A percentile compares a stretch with the other conserved stretches of the same genome.
Conservation (phyloP, 1,140 invertebrate species). For the Antheraea mylitta region DNA sequence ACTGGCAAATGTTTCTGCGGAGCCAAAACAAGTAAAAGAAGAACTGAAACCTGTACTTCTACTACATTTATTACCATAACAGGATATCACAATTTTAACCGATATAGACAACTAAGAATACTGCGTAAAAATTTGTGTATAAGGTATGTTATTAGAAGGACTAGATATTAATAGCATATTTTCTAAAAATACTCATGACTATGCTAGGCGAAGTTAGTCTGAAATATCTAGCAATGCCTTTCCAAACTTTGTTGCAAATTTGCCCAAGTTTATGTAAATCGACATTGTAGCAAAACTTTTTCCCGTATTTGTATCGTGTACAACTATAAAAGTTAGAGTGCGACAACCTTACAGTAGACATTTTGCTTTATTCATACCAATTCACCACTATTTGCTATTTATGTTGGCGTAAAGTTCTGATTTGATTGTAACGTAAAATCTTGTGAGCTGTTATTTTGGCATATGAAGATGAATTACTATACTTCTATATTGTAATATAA, state of each 20-base stretch:
- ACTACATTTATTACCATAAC: too few relatives aligned
- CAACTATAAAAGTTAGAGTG: not conserved
- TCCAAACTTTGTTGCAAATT: not conserved
- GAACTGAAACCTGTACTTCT: too few relatives aligned
- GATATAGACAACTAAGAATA: too few relatives aligned
- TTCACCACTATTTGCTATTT: not conserved
- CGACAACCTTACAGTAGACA: not conserved
- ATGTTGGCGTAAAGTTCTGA: not conserved
- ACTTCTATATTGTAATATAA: not conserved
- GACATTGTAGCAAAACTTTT: not conserved
- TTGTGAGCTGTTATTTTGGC: not conserved
- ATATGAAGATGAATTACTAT: not conserved
- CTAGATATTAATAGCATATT: not conserved
- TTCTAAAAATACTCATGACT: not conserved
- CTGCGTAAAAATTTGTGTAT: too few relatives aligned
- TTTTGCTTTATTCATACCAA: not conserved
- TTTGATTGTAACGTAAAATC: not conserved
- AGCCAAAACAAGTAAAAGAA: too few relatives aligned
- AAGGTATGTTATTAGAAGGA: not conserved
- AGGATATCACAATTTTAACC: too few relatives aligned
- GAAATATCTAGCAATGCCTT: not conserved
- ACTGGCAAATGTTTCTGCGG: too few relatives aligned
- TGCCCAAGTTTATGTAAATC: conserved; percentile 1
- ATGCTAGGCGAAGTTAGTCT: not conserved
- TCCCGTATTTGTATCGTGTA: not conserved